Base-by-base conservation (phyloP, 2,797 vertebrate species). In the Cottoperca gobio region DNA sequence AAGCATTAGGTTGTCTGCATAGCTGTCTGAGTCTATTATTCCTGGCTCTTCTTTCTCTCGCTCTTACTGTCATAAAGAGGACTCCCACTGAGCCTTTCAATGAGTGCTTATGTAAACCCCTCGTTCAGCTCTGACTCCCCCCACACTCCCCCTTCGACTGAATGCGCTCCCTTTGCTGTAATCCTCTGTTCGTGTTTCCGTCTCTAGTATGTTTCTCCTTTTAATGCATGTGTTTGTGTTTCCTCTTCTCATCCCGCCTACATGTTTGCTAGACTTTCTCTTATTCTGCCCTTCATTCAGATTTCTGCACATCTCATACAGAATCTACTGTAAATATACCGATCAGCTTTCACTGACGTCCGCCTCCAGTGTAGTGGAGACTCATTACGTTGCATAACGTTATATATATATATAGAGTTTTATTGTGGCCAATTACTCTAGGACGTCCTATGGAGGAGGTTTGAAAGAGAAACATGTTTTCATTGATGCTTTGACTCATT, bases 21-120 rank as follows among this genome's bases (percentile, higher is more conserved):
- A 59, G 76, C 76, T 53, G 77, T 78, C 70, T 28, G 50, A 54
- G 14, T 79, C 81, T 75, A 57, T 86, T 89, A 71, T 78, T 54
- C 70, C 53, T 75, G 23, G 66, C 49, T 33, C 12, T 13, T 65
- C 58, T 66, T 61, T 50, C 73, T 49, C 48, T 40, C 21, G 46
- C 42, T 75, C 71, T 81, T 54, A 6, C 42, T 43, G 42, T 72
- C 59, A 71, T 65, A 54, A 83, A 67, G 72, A 77, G 76, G 70
- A 61, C 81, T 86, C 85, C 86, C 74, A 79, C 85, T 67, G 71
- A 65, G 81, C 70, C 69, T 82, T 76, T 87, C 84, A 88, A 90
- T 53, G 60, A 31, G 13, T 3, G 59, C 79, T 90, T 89, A 86
- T 82, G 77, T 86, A 85, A 91, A 87, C 74, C 77, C 84, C 74